A percentile compares a stretch with the other conserved stretches of the same genome.
phyloP scores from a whole-genome alignment of 2,797 vertebrate genomes.

The Dermochelys coriacea region DNA sequence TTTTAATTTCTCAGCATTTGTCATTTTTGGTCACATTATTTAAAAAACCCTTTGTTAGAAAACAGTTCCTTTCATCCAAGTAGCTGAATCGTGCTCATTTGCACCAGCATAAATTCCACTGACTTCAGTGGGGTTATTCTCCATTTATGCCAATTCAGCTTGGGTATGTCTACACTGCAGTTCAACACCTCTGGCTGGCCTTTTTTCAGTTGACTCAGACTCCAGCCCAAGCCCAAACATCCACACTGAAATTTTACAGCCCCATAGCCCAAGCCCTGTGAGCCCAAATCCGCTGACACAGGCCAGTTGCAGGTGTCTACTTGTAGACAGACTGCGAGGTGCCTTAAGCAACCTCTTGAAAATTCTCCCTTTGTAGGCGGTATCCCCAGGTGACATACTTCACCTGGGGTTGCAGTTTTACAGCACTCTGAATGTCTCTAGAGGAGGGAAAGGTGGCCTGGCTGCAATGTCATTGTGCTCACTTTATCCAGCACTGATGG shows the following conservation, averaged over 20 bases:
- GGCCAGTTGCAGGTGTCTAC: not conserved
- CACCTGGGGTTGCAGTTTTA: not conserved
- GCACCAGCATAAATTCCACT: slow-evolving; percentile 8
- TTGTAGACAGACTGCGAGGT: not conserved
- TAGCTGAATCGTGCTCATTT: slow-evolving; percentile 62
- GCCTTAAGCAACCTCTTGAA: not conserved
- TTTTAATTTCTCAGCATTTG: slow-evolving; percentile 53
- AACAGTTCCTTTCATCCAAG: slow-evolving; percentile 26
- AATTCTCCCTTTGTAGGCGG: not conserved
- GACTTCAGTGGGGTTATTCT: slow-evolving; percentile 20
- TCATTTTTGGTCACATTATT: slow-evolving; percentile 52
- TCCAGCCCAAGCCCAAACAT: not conserved
- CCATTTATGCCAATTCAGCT: not conserved
- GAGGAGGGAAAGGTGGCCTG: not conserved
- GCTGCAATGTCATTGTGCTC: not conserved
- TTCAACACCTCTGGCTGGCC: not conserved
- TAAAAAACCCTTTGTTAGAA: not conserved
- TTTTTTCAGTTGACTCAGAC: not conserved
- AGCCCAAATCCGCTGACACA: not conserved
- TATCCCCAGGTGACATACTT: not conserved
- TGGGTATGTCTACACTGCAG: not conserved
- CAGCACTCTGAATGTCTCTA: not conserved
- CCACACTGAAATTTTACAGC: not conserved
- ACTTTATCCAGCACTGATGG: not conserved
- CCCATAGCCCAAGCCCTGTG: not conserved